phyloP scores from a whole-genome alignment of 2,888 invertebrate genomes.

The Synanthedon tipuliformis region DNA sequence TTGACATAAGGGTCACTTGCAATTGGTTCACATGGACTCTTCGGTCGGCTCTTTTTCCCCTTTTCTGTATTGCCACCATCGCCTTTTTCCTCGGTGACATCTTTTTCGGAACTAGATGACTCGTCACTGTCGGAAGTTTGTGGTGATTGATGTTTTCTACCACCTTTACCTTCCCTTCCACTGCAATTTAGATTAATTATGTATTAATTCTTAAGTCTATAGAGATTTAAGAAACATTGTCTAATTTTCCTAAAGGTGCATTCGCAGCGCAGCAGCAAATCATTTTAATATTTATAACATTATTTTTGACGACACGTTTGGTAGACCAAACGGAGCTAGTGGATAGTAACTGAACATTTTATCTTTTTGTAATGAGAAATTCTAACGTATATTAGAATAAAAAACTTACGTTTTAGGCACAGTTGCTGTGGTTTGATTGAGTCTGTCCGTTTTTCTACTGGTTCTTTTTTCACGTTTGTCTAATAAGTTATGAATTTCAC shows the following conservation, averaged over 20 bases:
- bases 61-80: conserved; percentile 35
- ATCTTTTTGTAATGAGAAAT: no score
- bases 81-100: conserved; percentile 23
- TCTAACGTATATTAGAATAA: background rate
- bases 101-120: conserved; percentile 16
- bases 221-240: no score
- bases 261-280: no score
- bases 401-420: conserved; percentile 60
- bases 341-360: no score
- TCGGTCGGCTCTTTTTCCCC: conserved; percentile 59
- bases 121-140: conserved; percentile 22
- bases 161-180: conserved; percentile 57
- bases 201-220: no score
- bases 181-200: conserved; percentile 15
- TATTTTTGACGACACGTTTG: no score
- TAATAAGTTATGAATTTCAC: conserved; percentile 42
- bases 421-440: conserved; percentile 62
- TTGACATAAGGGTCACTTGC: conserved; percentile 75
- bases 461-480: conserved; percentile 62
- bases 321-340: no score
- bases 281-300: no score
- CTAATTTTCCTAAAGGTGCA: no score
- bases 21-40: conserved; percentile 77
- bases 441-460: conserved; percentile 60
- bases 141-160: conserved; percentile 33